These are phyloP conservation scores for Bergia puertoricense DNA, from an alignment of 92 coral and sea anemone species.

Conservation along the genomic window DNA sequence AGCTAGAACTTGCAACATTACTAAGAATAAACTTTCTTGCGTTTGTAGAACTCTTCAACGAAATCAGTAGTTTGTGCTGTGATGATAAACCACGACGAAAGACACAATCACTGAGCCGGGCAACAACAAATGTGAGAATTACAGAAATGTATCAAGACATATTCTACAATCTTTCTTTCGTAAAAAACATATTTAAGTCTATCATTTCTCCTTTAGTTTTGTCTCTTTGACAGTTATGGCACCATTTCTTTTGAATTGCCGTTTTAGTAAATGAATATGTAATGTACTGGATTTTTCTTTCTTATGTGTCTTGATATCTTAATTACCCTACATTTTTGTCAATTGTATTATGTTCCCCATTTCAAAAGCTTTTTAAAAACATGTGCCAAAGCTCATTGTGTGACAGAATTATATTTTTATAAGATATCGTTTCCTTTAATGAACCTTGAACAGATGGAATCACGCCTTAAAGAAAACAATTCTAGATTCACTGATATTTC, in stretches of 20 bases:
- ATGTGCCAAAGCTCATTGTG: constrained; percentile 45
- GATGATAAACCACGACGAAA: no score
- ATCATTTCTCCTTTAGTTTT: background rate
- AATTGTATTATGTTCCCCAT: constrained; percentile 27
- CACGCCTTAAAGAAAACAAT: constrained; percentile 23
- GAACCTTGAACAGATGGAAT: constrained; percentile 43
- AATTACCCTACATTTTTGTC: constrained; percentile 37
- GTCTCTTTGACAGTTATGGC: constrained; percentile 10
- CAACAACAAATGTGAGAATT: background rate
- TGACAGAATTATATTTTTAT: constrained; percentile 38
- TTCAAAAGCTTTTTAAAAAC: constrained; percentile 50
- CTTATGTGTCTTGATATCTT: constrained; percentile 31
- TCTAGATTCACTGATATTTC: background rate
- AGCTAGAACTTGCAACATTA: background rate
- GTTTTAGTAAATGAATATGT: constrained; percentile 40
- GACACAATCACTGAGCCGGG: background rate
- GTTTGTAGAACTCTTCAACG: background rate
- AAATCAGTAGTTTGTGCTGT: no score
- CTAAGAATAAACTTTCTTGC: background rate
- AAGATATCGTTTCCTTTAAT: constrained; percentile 21
- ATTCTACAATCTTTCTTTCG: background rate
- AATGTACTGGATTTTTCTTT: constrained; percentile 17
- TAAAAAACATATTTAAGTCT: background rate
- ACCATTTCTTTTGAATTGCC: constrained; percentile 27
- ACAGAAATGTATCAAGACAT: background rate